Evolutionary conservation across 2,888 invertebrate species (phyloP).

Genomic region (Lithophane semibrunnea): DNA sequence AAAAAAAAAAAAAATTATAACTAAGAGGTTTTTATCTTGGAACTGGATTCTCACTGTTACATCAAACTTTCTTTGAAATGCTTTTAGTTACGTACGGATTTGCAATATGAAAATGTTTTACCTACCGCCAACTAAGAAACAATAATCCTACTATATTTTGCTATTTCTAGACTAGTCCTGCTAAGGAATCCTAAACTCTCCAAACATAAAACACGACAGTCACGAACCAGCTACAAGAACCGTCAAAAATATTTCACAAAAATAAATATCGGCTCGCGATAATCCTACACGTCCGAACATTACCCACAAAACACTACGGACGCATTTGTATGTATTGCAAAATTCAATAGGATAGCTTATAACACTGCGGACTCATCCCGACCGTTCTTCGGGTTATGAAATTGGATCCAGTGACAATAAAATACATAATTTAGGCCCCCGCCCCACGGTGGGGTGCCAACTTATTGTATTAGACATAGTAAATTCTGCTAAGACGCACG

Average conservation of each 20-base stretch:
- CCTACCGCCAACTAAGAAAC: neutral
- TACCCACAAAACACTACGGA: slow-evolving; percentile 73
- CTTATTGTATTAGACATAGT: slow-evolving; percentile 86
- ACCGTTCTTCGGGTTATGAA: slow-evolving; percentile 84
- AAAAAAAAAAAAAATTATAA: neutral
- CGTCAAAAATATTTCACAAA: slow-evolving; percentile 50
- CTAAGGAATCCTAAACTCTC: neutral
- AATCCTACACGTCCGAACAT: slow-evolving; percentile 69
- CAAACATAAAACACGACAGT: slow-evolving; percentile 14
- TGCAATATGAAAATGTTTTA: neutral
- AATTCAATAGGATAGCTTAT: slow-evolving; percentile 81
- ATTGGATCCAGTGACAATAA: slow-evolving; percentile 85
- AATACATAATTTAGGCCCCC: slow-evolving; percentile 85
- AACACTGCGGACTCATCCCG: slow-evolving; percentile 77
- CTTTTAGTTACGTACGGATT: neutral
- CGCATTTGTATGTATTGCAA: slow-evolving; percentile 84
- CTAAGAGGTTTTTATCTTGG: neutral
- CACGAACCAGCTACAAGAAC: slow-evolving; percentile 32
- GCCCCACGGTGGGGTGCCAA: slow-evolving; percentile 72
- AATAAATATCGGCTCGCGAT: slow-evolving; percentile 61
- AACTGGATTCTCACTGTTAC: neutral
- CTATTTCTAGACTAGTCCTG: neutral
- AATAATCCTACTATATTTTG: neutral
- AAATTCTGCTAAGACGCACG: slow-evolving; percentile 84
- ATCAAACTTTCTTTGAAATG: neutral